A percentile compares a stretch with the other conserved stretches of the same genome.
These are phyloP conservation scores for Mesocentrotus franciscanus DNA, from an alignment of 53 echinoderm and acorn worm genomes.

Conservation along the genomic window DNA sequence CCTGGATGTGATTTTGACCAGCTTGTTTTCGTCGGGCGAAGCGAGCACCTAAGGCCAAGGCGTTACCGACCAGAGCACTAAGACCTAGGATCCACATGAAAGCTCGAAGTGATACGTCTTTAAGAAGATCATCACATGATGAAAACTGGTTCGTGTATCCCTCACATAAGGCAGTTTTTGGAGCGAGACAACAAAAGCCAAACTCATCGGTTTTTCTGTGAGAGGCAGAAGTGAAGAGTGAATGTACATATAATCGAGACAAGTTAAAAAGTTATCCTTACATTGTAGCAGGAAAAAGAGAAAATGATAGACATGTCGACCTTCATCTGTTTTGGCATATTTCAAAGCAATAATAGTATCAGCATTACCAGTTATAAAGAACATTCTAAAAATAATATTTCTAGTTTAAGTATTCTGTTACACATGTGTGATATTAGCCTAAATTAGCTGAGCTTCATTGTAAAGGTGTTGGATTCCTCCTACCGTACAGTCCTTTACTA, in stretches of 20 bases:
- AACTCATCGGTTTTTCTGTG: conserved; percentile 80
- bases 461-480: no score
- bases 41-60: conserved; percentile 80
- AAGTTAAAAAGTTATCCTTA: not conserved
- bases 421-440: no score
- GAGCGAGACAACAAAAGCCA: conserved; percentile 84
- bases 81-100: conserved; percentile 94
- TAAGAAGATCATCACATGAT: conserved; percentile 91
- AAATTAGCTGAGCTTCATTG: no score
- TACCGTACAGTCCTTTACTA: not conserved
- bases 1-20: conserved; percentile 49
- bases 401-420: no score
- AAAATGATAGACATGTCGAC: no score
- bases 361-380: no score
- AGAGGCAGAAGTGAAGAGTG: not conserved
- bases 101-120: conserved; percentile 82
- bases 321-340: no score
- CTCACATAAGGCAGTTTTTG: conserved; percentile 54
- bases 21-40: conserved; percentile 16
- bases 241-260: not conserved
- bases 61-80: conserved; percentile 89
- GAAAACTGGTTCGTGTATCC: conserved; percentile 83
- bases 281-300: not conserved
- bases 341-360: no score
- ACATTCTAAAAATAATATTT: no score